Base-by-base conservation (phyloP, 2,113 vertebrate species). In the Cairina moschata region DNA sequence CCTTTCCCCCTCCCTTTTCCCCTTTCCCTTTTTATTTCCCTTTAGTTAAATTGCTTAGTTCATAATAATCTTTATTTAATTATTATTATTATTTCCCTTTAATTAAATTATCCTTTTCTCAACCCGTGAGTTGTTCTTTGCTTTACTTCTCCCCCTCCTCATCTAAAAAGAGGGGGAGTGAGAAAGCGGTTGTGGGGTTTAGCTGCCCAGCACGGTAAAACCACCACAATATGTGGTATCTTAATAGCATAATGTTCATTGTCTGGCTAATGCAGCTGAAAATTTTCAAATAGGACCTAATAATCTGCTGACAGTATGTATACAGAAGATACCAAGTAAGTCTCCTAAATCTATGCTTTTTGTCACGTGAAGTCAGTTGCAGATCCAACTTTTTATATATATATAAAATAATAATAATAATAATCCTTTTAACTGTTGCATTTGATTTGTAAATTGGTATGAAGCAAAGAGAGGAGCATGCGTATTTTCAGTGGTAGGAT, bases 231-330 rank as follows among this genome's bases (percentile, higher is more conserved):
- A 40, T 17, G 11, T n/a, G 60, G 38, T 40, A 60, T 55, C 48
- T 60, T 63, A 65, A 63, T 5, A 81, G 29, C 16, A 44, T 16
- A 65, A 62, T 36, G 8, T 17, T 68, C 7, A 32, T 60, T 65
- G 3, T 72, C 44, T 76, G 34, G 13, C 36, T 88, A 36, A 68
- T 3, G 8, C 9, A 66, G 22, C 63, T 76, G 60, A 88, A 95
- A 82, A 63, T 5, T 88, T 73, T 31, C 11, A 25, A 79, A 60
- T 6, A 72, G 8, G 5, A 9, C 13, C 29, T 29, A 68, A n/a
- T 1, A 76, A 2, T 48, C 26, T 75, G 31, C 48, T 11, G 2
- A 6, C 38, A 46, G 6, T 26, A 20, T 0, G 0, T 44, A 7
- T 18, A 34, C 25, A 69, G 4, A 38, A 32, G 52, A 29, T 9